Conservation (phyloP, 2,888 invertebrate species). For the Yponomeuta cagnagella region DNA sequence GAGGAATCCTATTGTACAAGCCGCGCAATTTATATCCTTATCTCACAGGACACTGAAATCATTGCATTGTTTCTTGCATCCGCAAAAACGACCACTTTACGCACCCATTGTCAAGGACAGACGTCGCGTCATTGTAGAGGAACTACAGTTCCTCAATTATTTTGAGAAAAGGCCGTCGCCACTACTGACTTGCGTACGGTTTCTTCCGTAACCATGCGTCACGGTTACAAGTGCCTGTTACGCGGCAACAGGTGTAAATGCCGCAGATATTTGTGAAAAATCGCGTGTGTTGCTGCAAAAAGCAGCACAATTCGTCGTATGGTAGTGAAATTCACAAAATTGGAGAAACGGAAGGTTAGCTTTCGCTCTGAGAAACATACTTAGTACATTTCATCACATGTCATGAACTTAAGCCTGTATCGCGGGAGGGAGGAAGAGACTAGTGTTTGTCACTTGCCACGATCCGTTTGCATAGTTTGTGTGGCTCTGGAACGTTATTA, state of each 20-base stretch:
- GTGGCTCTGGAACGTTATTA: too few relatives aligned
- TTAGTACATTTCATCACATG: too few relatives aligned
- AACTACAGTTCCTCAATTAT: background rate
- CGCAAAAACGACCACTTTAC: constrained; percentile 10
- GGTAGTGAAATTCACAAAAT: background rate
- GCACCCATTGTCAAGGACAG: background rate
- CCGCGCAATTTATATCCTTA: constrained; percentile 15
- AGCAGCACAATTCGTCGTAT: constrained; percentile 23
- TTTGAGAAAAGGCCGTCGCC: background rate
- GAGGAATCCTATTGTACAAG: constrained; percentile 14
- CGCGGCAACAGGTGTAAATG: constrained; percentile 41
- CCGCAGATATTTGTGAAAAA: constrained; percentile 53
- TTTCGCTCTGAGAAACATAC: background rate
- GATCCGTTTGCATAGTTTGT: too few relatives aligned
- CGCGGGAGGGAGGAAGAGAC: too few relatives aligned
- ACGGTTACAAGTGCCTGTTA: constrained; percentile 19
- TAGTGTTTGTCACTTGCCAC: too few relatives aligned
- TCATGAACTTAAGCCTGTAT: too few relatives aligned
- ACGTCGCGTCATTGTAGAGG: background rate
- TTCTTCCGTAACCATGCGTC: constrained; percentile 3
- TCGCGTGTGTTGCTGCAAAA: constrained; percentile 53
- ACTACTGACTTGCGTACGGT: background rate
- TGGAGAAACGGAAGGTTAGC: background rate
- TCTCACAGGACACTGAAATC: background rate
- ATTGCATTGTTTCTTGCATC: constrained; percentile 10